phyloP scores from a whole-genome alignment of 2,797 vertebrate species.

The Oreortyx pictus region DNA sequence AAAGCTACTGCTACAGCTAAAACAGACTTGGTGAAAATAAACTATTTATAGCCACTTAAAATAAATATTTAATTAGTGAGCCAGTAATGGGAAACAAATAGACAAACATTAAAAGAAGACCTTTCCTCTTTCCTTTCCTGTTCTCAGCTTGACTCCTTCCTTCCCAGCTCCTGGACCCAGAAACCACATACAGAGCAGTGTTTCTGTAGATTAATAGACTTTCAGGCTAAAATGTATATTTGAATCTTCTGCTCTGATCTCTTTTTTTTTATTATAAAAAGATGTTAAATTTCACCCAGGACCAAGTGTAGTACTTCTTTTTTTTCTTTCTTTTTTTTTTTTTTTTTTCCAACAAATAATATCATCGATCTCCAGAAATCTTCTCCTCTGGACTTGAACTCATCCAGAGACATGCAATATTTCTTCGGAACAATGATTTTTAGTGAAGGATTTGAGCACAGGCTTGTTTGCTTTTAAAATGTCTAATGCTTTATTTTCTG shows the following conservation, averaged over 20 bases:
- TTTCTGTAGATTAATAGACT: neutral
- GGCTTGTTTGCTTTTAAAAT: neutral
- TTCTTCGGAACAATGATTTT: neutral
- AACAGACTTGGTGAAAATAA: neutral
- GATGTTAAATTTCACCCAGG: neutral
- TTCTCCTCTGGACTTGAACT: neutral
- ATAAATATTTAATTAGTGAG: neutral
- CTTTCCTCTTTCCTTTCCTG: neutral
- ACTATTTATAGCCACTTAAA: neutral
- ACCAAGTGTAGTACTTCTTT: neutral
- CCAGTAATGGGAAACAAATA: neutral
- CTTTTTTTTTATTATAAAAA: neutral
- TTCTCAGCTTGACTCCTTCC: neutral
- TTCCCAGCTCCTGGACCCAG: neutral
- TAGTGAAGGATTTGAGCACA: rapidly evolving
- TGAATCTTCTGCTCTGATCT: neutral
- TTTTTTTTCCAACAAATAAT: neutral
- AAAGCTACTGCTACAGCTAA: neutral
- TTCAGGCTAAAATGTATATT: neutral
- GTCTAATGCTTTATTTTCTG: neutral
- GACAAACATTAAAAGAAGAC: neutral
- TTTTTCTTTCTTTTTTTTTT: neutral
- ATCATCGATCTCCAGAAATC: neutral
- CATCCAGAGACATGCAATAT: neutral
- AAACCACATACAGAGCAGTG: rapidly evolving